Evolutionary conservation across 2,797 vertebrate genomes (phyloP), one percentile per base, ranked within the genome.

Genomic region (Phrynocephalus vlangalii): DNA sequence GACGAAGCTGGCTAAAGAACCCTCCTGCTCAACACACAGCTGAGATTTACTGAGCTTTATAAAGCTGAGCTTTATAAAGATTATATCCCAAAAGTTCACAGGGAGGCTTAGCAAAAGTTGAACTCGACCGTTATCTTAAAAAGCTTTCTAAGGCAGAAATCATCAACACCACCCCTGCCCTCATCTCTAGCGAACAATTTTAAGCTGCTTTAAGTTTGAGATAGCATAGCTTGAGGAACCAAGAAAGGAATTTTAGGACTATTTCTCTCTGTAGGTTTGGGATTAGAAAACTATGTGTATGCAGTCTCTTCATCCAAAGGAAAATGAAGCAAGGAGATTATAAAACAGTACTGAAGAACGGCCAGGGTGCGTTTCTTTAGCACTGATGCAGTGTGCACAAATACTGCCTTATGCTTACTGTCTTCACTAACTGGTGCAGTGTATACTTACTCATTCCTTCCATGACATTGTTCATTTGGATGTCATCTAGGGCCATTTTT

Each of bases 131-230:
- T 95, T 95, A 96, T 95, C 95, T 95, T 82, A 87, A 93, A 95
- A 91, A 28, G 52, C 76, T 95, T 94, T 95, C 0, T 6, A 90
- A 93, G 85, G 44, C 60, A 63, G 88, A 90, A 94, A 95, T 96
- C 95, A 92, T 94, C 94, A 93, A n/a, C 92, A 87, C 68, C 92
- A 95, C 86, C 87, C 90, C 63, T 89, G 85, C 28, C 94, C 92
- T 95, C 89, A 88, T 88, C 6, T 77, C 90, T 84, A 1, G 66
- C 94, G 96, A 96, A 95, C 86, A 94, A 94, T 94, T 96, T 94
- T 96, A 95, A 96, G 92, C 89, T 94, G 94, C 95, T 96, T 96
- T 96, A 95, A 87, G 88, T 93, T 91, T 93, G 88, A 95, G 92
- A 94, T 93, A 87, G 16, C 87, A 56, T 90, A 89, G 88, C 88